These are phyloP conservation scores for Acronicta psi DNA, from an alignment of 2,888 invertebrate genomes.

Conservation along the genomic window DNA sequence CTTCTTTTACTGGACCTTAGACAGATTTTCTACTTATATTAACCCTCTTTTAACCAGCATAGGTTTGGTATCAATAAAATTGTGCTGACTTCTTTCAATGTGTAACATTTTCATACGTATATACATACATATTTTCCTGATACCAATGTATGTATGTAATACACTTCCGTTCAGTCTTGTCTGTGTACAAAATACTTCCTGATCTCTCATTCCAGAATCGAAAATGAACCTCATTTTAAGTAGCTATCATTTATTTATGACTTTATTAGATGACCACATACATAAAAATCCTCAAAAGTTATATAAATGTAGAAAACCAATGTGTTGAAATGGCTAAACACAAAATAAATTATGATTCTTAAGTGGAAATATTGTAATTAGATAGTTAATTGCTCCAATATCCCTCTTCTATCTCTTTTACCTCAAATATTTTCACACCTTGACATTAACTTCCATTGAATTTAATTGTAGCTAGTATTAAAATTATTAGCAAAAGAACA, in stretches of 20 bases:
- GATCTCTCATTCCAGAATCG: slow-evolving; percentile 71
- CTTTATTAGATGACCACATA: slow-evolving; percentile 30
- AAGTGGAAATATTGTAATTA: slow-evolving; percentile 51
- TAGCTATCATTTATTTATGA: slow-evolving; percentile 61
- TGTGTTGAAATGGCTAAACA: slow-evolving; percentile 11
- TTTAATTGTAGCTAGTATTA: slow-evolving; percentile 52
- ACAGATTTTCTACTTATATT: not conserved
- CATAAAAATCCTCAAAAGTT: slow-evolving; percentile 16
- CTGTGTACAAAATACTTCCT: slow-evolving; percentile 72
- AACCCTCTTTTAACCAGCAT: not conserved
- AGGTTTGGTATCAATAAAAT: no score
- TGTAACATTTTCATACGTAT: slow-evolving; percentile 6
- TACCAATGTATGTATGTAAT: slow-evolving; percentile 25
- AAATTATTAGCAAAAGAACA: slow-evolving; percentile 55
- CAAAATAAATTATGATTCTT: slow-evolving; percentile 36
- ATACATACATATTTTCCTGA: slow-evolving; percentile 25
- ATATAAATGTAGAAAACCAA: slow-evolving; percentile 18
- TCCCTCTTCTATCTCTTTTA: slow-evolving; percentile 50
- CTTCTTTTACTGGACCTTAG: no score
- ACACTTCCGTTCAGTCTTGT: slow-evolving; percentile 74
- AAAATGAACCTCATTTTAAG: slow-evolving; percentile 79
- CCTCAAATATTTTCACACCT: slow-evolving; percentile 54
- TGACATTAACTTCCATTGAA: slow-evolving; percentile 47
- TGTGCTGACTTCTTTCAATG: not conserved
- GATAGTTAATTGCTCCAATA: slow-evolving; percentile 57